phyloP scores from a whole-genome alignment of 2,888 invertebrate species.

The Stenotaenia linearis region DNA sequence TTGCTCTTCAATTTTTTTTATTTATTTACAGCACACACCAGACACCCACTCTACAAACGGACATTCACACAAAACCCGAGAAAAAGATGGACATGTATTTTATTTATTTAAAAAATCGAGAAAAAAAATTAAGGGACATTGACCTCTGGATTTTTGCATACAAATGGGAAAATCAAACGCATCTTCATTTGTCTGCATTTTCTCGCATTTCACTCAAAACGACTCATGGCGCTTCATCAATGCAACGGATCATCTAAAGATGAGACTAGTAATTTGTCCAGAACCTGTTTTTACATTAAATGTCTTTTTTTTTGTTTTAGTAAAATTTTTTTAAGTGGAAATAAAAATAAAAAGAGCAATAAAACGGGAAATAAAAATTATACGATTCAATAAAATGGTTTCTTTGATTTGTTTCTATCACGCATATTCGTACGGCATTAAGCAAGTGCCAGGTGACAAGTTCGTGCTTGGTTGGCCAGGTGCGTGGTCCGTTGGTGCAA shows the following conservation, averaged over 20 bases:
- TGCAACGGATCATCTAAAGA: not conserved
- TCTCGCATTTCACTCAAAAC: not conserved
- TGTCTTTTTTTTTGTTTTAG: not conserved
- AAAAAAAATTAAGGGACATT: not conserved
- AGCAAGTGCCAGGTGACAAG: conserved; percentile 21
- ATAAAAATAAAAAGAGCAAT: not conserved
- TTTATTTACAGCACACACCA: not conserved
- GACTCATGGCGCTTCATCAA: not conserved
- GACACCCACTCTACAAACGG: not conserved
- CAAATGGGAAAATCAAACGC: not conserved
- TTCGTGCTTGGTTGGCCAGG: conserved; percentile 26
- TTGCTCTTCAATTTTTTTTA: not conserved
- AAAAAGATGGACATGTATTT: not conserved
- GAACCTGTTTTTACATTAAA: not conserved
- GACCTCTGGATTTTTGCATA: not conserved
- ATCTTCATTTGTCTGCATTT: conserved; percentile 16
- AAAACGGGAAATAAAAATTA: not conserved
- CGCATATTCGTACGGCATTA: not conserved
- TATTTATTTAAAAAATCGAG: not conserved
- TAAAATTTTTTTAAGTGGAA: not conserved
- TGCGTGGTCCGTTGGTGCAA: conserved; percentile 26
- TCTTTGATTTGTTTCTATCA: conserved; percentile 11
- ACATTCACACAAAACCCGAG: not conserved
- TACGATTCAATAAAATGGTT: not conserved
- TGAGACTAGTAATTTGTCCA: not conserved